These are phyloP conservation scores for Actias luna DNA, from an alignment of 2,888 invertebrate genomes.

Conservation along the genomic window DNA sequence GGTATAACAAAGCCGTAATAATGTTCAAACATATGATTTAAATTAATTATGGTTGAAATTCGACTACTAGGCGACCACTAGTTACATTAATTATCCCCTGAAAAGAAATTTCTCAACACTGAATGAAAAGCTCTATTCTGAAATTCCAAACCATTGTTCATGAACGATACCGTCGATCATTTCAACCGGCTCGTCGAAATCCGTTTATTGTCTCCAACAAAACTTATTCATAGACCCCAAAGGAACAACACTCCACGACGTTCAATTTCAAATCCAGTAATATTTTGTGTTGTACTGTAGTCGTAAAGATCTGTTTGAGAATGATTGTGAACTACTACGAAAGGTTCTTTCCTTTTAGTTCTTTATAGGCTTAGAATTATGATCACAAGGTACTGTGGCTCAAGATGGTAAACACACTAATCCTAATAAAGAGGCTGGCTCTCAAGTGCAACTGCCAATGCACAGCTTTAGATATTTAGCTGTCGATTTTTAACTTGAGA, in stretches of 20 bases:
- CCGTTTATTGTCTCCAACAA: slow-evolving; percentile 35
- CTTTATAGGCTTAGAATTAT: no score
- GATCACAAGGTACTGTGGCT: no score
- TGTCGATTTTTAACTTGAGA: no score
- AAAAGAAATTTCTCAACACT: slow-evolving; percentile 34
- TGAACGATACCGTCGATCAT: slow-evolving; percentile 43
- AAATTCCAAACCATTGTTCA: slow-evolving; percentile 52
- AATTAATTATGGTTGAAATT: no score
- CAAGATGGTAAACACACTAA: no score
- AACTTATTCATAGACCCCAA: slow-evolving; percentile 38
- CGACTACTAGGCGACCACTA: no score
- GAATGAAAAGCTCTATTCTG: slow-evolving; percentile 39
- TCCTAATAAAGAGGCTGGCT: no score
- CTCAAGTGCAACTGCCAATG: no score
- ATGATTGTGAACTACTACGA: background rate
- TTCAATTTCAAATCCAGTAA: slow-evolving; percentile 25
- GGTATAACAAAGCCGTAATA: no score
- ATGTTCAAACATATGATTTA: no score
- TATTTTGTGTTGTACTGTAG: slow-evolving; percentile 21
- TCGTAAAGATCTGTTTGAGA: background rate
- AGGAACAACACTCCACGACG: slow-evolving; percentile 25
- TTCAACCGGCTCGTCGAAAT: slow-evolving; percentile 32
- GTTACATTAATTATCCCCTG: slow-evolving; percentile 9
- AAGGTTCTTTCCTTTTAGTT: background rate
- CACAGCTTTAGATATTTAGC: no score